Percentiles rank a stretch among this genome's conserved stretches.
Evolutionary conservation across 2,888 invertebrate genomes (phyloP).

Genomic region (Melitaea athalia): DNA sequence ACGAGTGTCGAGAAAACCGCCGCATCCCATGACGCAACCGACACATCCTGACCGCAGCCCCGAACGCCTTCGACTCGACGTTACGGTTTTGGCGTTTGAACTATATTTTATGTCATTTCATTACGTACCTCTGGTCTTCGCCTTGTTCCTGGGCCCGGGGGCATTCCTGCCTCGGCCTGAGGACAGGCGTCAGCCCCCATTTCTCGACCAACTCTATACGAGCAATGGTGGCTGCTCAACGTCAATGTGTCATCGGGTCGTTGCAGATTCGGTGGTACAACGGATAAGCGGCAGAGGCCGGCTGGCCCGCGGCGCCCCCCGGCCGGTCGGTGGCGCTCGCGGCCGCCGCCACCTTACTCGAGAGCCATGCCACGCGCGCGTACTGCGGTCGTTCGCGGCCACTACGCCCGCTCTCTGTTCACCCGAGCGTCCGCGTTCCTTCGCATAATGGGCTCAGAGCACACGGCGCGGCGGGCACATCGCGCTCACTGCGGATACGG

Average conservation of each 20-base stretch:
- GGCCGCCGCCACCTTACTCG: slow-evolving; percentile 66
- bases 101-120: slow-evolving; percentile 10
- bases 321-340: slow-evolving; percentile 64
- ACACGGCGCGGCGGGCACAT: slow-evolving; percentile 54
- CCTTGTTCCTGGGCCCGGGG: slow-evolving; percentile 88
- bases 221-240: slow-evolving; percentile 94
- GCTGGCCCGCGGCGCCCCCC: slow-evolving; percentile 75
- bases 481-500: slow-evolving; percentile 56
- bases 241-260: slow-evolving; percentile 77
- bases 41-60: slow-evolving; percentile 55
- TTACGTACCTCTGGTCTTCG: slow-evolving; percentile 87
- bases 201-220: slow-evolving; percentile 98
- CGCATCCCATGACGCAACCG: slow-evolving; percentile 47
- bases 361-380: slow-evolving; percentile 53
- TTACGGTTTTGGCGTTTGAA: slow-evolving; percentile 4
- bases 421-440: slow-evolving; percentile 49
- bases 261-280: slow-evolving; percentile 60
- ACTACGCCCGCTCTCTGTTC: slow-evolving; percentile 49
- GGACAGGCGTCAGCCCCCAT: slow-evolving; percentile 99
- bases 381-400: slow-evolving; percentile 57
- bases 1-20: slow-evolving; percentile 44
- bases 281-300: slow-evolving; percentile 68
- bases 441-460: slow-evolving; percentile 54
- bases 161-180: slow-evolving; percentile 97
- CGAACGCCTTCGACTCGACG: slow-evolving; percentile 46